These are phyloP conservation scores for Silurus glanis DNA, from an alignment of 2,113 vertebrate species.

Conservation along the genomic window DNA sequence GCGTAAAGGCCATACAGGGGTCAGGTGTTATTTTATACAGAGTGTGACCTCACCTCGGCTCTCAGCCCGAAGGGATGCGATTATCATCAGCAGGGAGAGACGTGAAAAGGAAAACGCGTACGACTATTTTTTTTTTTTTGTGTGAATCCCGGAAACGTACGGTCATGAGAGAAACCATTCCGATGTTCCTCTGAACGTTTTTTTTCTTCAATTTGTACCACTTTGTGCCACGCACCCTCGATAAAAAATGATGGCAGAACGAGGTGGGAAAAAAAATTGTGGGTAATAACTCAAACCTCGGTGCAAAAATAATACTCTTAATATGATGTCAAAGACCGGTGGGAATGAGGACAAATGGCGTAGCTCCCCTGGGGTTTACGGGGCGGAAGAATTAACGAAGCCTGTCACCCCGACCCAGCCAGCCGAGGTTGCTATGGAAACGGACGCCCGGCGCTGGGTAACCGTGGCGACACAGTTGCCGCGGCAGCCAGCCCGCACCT, in stretches of 20 bases:
- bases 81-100: constrained; percentile 19
- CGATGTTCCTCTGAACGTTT: constrained; percentile 35
- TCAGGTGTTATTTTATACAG: constrained; percentile 42
- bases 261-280: neutral
- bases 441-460: constrained; percentile 75
- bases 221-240: constrained; percentile 22
- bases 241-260: constrained; percentile 31
- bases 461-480: constrained; percentile 78
- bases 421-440: constrained; percentile 78
- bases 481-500: constrained; percentile 37
- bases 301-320: constrained; percentile 66
- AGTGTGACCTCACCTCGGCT: constrained; percentile 22
- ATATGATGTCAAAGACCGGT: constrained; percentile 68
- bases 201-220: constrained; percentile 42
- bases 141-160: constrained; percentile 9
- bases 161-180: constrained; percentile 44
- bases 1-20: constrained; percentile 5
- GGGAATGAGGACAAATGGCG: constrained; percentile 76
- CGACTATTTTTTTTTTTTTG: constrained; percentile 3
- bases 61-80: constrained; percentile 21
- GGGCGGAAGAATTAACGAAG: constrained; percentile 82
- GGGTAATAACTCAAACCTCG: constrained; percentile 66
- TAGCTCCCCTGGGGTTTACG: constrained; percentile 78
- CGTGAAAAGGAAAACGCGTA: constrained; percentile 13
- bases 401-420: constrained; percentile 78